Conservation (phyloP, 2,113 vertebrate species). For the Lipophrys pholis region DNA sequence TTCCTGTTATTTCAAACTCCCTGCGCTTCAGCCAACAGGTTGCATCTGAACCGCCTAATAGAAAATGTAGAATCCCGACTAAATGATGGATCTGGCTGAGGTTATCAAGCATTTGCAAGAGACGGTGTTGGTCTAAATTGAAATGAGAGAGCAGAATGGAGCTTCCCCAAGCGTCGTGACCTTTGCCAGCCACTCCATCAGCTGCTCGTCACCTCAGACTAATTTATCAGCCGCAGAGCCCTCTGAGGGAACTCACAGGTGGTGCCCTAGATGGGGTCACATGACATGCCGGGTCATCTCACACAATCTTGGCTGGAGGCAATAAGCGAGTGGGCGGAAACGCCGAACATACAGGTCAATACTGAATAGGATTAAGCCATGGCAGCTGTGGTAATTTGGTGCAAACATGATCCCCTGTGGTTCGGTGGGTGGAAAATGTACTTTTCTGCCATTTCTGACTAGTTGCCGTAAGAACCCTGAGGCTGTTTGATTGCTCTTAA, state of each 20-base stretch:
- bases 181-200: constrained; percentile 75
- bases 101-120: constrained; percentile 68
- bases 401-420: constrained; percentile 5
- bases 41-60: constrained; percentile 41
- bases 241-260: constrained; percentile 71
- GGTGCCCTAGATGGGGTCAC: constrained; percentile 65
- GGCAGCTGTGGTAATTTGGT: constrained; percentile 57
- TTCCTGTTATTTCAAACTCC: constrained; percentile 5
- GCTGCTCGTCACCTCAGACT: constrained; percentile 68
- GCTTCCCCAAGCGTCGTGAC: constrained; percentile 63
- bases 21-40: constrained; percentile 42
- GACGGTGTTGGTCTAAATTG: constrained; percentile 55
- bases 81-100: constrained; percentile 53
- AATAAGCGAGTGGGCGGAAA: constrained; percentile 61
- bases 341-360: constrained; percentile 43
- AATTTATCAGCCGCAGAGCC: constrained; percentile 66
- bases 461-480: constrained; percentile 11
- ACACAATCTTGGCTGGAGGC: constrained; percentile 70
- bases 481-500: not conserved
- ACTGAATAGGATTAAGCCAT: constrained; percentile 48
- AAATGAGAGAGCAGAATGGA: constrained; percentile 66
- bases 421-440: constrained; percentile 14
- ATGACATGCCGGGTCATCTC: constrained; percentile 71
- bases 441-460: constrained; percentile 7
- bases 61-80: constrained; percentile 30